A percentile compares a stretch with the other conserved stretches of the same genome.
phyloP scores from a whole-genome alignment of 2,888 invertebrate species.

The Antitype chi region DNA sequence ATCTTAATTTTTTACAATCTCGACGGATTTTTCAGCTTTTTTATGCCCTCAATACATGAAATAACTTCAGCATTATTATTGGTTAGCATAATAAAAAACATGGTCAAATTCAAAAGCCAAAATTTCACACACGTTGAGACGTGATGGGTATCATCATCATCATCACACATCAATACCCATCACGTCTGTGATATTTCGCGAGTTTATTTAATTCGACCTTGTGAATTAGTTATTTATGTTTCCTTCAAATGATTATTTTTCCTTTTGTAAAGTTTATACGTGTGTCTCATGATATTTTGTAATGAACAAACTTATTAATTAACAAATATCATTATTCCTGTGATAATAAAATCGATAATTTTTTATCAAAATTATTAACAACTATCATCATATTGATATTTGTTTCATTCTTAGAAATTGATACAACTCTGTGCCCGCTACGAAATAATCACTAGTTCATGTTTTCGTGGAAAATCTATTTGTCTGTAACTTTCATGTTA shows the following conservation, averaged over 20 bases:
- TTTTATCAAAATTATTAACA: not conserved
- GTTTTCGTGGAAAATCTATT: constrained; percentile 25
- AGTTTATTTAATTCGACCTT: not conserved
- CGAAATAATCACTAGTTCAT: constrained; percentile 22
- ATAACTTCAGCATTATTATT: not conserved
- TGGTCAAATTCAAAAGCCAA: not conserved
- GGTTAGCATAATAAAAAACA: not conserved
- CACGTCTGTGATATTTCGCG: not conserved
- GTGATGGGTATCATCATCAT: not conserved
- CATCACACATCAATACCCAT: not conserved
- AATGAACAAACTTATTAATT: too few species aligned
- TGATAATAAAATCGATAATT: not conserved
- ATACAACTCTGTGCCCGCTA: constrained; percentile 1
- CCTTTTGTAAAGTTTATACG: not conserved
- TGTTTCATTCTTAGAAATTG: constrained; percentile 13
- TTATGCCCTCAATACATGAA: not conserved
- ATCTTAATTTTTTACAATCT: not conserved
- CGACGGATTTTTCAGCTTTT: not conserved
- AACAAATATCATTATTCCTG: not conserved
- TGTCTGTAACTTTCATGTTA: constrained; percentile 34
- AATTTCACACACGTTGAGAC: not conserved
- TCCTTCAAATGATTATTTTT: not conserved
- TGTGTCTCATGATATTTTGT: not conserved
- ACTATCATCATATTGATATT: not conserved
- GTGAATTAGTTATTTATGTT: not conserved